These are phyloP conservation scores for Dasyprocta punctata DNA, from an alignment of 2,113 vertebrate species.

Conservation along the genomic window DNA sequence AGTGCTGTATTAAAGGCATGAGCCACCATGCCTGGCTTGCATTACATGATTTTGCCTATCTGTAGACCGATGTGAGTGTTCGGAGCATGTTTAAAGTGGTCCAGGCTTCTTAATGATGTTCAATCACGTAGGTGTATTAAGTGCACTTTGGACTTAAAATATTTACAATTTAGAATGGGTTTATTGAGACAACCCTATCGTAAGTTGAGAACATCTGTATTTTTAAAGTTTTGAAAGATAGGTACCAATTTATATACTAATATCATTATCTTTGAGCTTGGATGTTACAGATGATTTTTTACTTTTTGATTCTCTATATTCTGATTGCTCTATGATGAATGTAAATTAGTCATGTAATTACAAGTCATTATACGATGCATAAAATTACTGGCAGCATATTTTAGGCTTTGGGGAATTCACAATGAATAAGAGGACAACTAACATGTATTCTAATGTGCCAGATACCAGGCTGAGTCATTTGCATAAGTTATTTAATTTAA, in stretches of 20 bases:
- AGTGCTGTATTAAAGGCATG: no score
- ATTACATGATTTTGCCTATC: not conserved
- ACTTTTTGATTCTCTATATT: not conserved
- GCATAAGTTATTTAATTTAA: slow-evolving; percentile 12
- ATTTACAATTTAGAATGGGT: not conserved
- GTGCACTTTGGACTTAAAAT: not conserved
- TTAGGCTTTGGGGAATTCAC: slow-evolving; percentile 2
- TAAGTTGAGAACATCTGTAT: not conserved
- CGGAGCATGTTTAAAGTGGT: not conserved
- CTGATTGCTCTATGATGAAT: not conserved
- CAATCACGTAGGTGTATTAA: not conserved
- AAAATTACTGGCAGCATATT: not conserved
- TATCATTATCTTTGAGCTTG: not conserved
- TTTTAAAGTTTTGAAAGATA: not conserved
- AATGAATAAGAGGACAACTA: not conserved
- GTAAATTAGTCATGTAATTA: slow-evolving; percentile 30
- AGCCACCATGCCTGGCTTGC: no score
- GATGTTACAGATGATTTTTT: not conserved
- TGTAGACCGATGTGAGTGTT: not conserved
- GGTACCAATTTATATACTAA: not conserved
- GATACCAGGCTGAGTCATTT: not conserved
- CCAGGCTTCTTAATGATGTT: not conserved
- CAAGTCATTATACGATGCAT: not conserved
- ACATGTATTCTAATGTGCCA: not conserved
- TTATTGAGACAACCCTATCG: not conserved